Evolutionary conservation across 2,888 invertebrate genomes (phyloP), one percentile per base, ranked within the genome.

Genomic region (Caradrina kadenii): DNA sequence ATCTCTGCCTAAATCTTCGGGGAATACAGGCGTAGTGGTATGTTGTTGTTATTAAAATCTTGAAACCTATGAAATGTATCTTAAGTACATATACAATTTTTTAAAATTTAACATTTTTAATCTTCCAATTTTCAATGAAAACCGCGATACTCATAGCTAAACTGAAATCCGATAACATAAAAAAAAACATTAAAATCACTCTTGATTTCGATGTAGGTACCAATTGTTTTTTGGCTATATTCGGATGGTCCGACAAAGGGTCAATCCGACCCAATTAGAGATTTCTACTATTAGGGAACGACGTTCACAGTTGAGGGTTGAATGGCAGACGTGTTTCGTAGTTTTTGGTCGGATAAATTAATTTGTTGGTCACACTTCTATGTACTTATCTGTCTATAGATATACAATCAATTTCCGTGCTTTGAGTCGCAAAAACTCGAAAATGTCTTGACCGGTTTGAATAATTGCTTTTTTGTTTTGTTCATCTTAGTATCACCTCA

Each of bases 171-270:
- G 39, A 49, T 60, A 54, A 15, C 60, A 69, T 65, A 63, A 71
- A 70, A 70, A 63, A 71, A 70, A 70, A 53, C 65, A 71, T 73
- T 74, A 78, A 82, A 88, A 87, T 86, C 76, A 84, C 79, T 76
- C 69, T 60, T 68, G 58, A 73, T 69, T 80, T 71, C 73, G 55
- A 65, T 69, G 49, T 45, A 45, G 45, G 17, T 59, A 49, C 55
- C 83, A 56, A 83, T 87, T 87, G 84, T 85, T 72, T 79, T 69
- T 63, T 69, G 35, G 21, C 21, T 50, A 55, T 35, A 45, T 54
- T 11, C 31, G 21, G 67, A 54, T 68, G 55, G 55, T 50, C 48
- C 55, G 21, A 64, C 65, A 74, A 69, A 76, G 66, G 80, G 70
- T 64, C 66, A 52, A 55, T 72, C 52, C 60, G 80, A 79, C 80